These are phyloP conservation scores for Vulpes vulpes DNA, from an alignment of 2,113 vertebrate genomes.

Conservation along the genomic window DNA sequence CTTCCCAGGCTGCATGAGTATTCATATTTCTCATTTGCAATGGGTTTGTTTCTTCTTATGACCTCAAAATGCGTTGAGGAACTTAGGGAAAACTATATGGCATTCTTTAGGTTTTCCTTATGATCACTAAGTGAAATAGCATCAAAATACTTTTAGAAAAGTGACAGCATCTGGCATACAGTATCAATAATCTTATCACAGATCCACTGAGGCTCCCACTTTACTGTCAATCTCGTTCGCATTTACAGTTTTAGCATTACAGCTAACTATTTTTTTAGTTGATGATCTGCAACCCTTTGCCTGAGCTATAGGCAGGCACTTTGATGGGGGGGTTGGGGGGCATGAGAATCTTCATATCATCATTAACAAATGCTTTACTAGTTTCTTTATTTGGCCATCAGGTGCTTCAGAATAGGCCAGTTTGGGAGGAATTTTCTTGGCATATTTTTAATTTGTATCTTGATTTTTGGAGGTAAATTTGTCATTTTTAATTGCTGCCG, in stretches of 20 bases:
- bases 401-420: constrained; percentile 48
- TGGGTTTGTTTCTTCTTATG: constrained; percentile 83
- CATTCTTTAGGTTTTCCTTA: constrained; percentile 90
- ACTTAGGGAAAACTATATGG: constrained; percentile 86
- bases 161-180: constrained; percentile 88
- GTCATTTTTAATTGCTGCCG: constrained; percentile 72
- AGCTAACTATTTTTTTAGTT: constrained; percentile 83
- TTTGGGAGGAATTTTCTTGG: constrained; percentile 15
- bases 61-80: constrained; percentile 89
- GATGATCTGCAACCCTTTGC: constrained; percentile 86
- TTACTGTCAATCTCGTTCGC: constrained; percentile 86
- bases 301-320: constrained; percentile 64
- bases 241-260: constrained; percentile 82
- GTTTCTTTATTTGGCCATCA: constrained; percentile 49
- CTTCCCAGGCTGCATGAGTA: constrained; percentile 74
- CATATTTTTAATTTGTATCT: constrained; percentile 58
- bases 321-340: background rate
- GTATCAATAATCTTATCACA: constrained; percentile 92
- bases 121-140: constrained; percentile 84
- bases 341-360: constrained; percentile 80
- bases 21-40: constrained; percentile 89
- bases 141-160: constrained; percentile 69
- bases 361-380: constrained; percentile 84
- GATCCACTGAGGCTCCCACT: constrained; percentile 86
- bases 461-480: constrained; percentile 64